These are phyloP conservation scores for Cyclargus thomasi DNA, from an alignment of 1,140 invertebrate species.

Conservation along the genomic window DNA sequence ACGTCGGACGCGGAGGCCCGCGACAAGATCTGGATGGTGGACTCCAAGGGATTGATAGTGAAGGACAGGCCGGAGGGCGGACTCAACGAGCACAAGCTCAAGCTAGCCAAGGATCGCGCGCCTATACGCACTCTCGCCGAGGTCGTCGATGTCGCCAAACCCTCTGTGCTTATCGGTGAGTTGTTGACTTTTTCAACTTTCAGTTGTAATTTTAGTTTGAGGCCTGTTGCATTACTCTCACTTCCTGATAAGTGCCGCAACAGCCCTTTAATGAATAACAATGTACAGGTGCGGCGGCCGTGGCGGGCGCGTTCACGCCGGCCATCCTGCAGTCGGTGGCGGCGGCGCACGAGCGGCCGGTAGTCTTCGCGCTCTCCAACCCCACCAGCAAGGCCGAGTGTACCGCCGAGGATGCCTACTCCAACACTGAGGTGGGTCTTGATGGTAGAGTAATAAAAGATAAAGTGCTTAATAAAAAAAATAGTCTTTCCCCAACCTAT, in stretches of 20 bases:
- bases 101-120: slow-evolving; percentile 83
- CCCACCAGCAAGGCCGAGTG: slow-evolving; percentile 97
- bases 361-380: slow-evolving; percentile 97
- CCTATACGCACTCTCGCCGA: slow-evolving; percentile 84
- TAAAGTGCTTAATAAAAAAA: too few relatives aligned
- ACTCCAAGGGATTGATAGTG: slow-evolving; percentile 81
- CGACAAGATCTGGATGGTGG: slow-evolving; percentile 85
- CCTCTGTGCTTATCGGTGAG: slow-evolving; percentile 89
- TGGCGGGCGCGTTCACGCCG: slow-evolving; percentile 89
- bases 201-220: too few relatives aligned
- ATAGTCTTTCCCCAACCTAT: too few relatives aligned
- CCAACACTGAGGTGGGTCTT: slow-evolving; percentile 81
- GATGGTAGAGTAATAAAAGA: neutral
- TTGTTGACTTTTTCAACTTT: neutral
- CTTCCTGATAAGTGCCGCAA: too few relatives aligned
- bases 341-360: slow-evolving; percentile 82
- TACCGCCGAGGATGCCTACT: slow-evolving; percentile 96
- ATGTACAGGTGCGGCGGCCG: slow-evolving; percentile 83
- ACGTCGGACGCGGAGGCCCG: slow-evolving; percentile 81
- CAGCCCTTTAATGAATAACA: too few relatives aligned
- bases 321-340: slow-evolving; percentile 90
- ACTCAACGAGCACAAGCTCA: slow-evolving; percentile 83
- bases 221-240: too few relatives aligned
- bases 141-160: slow-evolving; percentile 86
- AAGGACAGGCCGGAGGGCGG: slow-evolving; percentile 85